Base-by-base conservation (phyloP, 2,888 invertebrate species). In the Allophyes oxyacanthae region DNA sequence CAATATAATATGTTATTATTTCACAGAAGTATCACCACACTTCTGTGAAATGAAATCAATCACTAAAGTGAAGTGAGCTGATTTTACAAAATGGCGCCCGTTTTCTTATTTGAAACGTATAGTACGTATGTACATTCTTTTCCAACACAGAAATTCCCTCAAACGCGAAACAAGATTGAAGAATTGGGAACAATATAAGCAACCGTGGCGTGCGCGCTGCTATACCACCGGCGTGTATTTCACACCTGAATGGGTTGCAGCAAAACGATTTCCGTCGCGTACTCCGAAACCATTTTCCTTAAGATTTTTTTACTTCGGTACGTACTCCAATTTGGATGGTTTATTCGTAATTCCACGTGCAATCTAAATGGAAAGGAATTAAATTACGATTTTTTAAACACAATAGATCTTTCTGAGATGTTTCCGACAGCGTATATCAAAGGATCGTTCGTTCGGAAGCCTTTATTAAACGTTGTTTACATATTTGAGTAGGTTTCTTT, bases 251-350 rank as follows among this genome's bases (percentile, higher is more conserved):
- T 75, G 80, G 77, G 70, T 80, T 82, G 77, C 76, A 78, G 61
- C 67, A 59, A 77, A 78, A 74, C 74, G 76, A 81, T 79, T 82
- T 81, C 75, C 72, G 56, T 66, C 69, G 62, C 58, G 58, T 68
- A 60, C 63, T 53, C 58, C 28, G 28, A 66, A 70, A 71, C 65
- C 68, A 67, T 67, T 77, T 80, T 77, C 73, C 78, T 76, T 73
- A 75, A 81, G 78, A 76, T 74, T 77, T 71, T 62, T 61, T 20
- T 20, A 20, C 54, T 75, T 59, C 60, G 20, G 60, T 50, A 70
- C 61, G 52, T 60, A 52, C 44, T 62, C 41, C 72, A 75, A 78
- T 78, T 78, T 66, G 51, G 66, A 62, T 30, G 68, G 63, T 75
- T 69, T 66, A 70, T 51, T 51, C 37, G 64, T 76, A 75, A 78